A percentile compares a stretch with the other conserved stretches of the same genome.
Evolutionary conservation across 2,888 invertebrate genomes (phyloP).

Genomic region (Resseliella maxima): DNA sequence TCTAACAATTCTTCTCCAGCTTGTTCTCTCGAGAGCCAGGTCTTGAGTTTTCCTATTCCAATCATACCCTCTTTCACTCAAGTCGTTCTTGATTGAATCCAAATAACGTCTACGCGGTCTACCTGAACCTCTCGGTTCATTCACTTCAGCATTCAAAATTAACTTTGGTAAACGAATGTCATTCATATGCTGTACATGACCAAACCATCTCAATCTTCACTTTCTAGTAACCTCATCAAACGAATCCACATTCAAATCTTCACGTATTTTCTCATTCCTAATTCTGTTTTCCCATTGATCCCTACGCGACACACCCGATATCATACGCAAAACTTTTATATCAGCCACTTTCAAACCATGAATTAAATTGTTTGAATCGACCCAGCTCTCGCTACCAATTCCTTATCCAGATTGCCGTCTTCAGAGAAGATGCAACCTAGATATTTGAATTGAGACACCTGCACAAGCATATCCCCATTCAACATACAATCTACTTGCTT

Average conservation of each 20-base stretch:
- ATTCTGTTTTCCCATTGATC: not conserved
- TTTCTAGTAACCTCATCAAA: not conserved
- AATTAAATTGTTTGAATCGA: not conserved
- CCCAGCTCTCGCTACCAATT: too few relatives aligned
- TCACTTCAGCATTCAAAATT: not conserved
- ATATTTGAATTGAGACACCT: too few relatives aligned
- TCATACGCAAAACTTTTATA: not conserved
- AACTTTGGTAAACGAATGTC: not conserved
- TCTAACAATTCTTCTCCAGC: too few relatives aligned
- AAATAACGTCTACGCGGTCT: too few relatives aligned
- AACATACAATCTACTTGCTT: too few relatives aligned
- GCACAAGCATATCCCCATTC: too few relatives aligned
- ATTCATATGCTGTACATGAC: not conserved
- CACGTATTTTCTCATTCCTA: not conserved
- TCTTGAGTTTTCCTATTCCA: too few relatives aligned
- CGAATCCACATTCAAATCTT: constrained; percentile 6
- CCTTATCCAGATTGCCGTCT: too few relatives aligned
- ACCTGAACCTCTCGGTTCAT: not conserved
- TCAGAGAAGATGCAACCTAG: too few relatives aligned
- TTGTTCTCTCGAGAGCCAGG: too few relatives aligned
- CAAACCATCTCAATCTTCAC: not conserved
- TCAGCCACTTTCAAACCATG: not conserved
- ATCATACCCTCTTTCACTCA: too few relatives aligned
- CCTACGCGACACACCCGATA: not conserved
- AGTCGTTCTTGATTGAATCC: too few relatives aligned